Evolutionary conservation across 2,888 invertebrate genomes (phyloP).

Genomic region (Mesorhabditis belari): DNA sequence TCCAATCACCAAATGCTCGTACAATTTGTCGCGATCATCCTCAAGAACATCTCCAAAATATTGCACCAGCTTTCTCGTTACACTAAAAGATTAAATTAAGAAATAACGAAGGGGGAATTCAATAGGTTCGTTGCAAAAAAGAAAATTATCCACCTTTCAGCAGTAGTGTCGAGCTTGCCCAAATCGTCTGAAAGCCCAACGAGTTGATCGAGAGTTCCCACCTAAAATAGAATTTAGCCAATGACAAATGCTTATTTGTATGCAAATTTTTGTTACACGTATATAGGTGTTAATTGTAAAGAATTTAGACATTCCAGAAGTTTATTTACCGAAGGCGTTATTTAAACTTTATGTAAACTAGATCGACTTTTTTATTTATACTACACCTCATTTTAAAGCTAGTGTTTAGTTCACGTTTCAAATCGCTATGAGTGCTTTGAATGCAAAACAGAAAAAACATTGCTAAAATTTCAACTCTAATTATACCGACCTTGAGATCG

Average conservation of each 20-base stretch:
- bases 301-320: too few relatives aligned
- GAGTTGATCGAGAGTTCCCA: conserved; percentile 95
- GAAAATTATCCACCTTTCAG: conserved; percentile 66
- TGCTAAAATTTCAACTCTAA: background rate
- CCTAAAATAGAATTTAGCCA: conserved; percentile 61
- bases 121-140: background rate
- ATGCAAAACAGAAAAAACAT: background rate
- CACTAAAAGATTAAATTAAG: conserved; percentile 54
- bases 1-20: conserved; percentile 92
- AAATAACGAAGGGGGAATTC: conserved; percentile 17
- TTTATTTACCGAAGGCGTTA: too few relatives aligned
- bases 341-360: too few relatives aligned
- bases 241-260: too few relatives aligned
- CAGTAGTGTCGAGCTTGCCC: conserved; percentile 87
- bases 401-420: background rate
- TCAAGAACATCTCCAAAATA: conserved; percentile 95
- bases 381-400: too few relatives aligned
- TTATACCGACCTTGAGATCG: conserved; percentile 80
- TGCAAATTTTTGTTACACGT: too few relatives aligned
- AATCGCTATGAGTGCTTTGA: background rate
- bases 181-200: conserved; percentile 97
- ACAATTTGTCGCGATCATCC: conserved; percentile 89
- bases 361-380: too few relatives aligned
- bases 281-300: too few relatives aligned
- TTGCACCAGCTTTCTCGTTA: conserved; percentile 86